Conservation (phyloP, 92 coral and sea anemone genomes). For the Palythoa heliodiscus region DNA sequence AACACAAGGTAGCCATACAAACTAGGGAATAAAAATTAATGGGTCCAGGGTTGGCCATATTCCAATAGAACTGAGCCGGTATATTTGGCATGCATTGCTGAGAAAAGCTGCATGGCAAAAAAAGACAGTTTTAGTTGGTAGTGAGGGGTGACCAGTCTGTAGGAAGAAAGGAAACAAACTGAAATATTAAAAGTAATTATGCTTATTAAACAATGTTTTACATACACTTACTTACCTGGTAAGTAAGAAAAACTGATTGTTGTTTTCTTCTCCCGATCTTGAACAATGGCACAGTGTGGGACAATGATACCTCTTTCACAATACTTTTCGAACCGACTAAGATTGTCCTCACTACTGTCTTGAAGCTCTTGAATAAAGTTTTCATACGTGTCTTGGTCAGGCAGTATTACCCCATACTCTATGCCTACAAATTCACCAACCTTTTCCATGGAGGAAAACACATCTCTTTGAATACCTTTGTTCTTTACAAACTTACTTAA, state of each 20-base stretch:
- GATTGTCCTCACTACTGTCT: background rate
- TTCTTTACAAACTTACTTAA: slow-evolving; percentile 26
- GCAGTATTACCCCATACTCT: slow-evolving; percentile 47
- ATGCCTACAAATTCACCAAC: slow-evolving; percentile 36
- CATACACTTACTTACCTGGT: slow-evolving; percentile 26
- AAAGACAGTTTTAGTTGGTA: too few species aligned
- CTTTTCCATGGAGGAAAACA: slow-evolving; percentile 14
- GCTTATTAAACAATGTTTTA: too few species aligned
- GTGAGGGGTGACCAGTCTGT: too few species aligned
- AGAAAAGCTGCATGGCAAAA: too few species aligned
- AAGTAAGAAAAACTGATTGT: slow-evolving; percentile 48
- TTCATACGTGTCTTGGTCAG: slow-evolving; percentile 26
- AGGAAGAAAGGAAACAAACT: too few species aligned
- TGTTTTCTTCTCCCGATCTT: background rate
- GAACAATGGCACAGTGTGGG: slow-evolving; percentile 35
- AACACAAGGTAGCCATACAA: too few species aligned
- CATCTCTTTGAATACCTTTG: slow-evolving; percentile 39
- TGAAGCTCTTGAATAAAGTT: background rate
- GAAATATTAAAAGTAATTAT: too few species aligned
- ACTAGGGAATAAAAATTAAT: too few species aligned
- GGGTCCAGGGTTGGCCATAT: too few species aligned
- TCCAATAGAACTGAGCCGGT: too few species aligned
- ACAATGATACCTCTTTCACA: background rate
- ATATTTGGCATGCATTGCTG: too few species aligned
- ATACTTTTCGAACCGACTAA: background rate